phyloP scores from a whole-genome alignment of 1,140 invertebrate genomes.

The Papilio polytes region DNA sequence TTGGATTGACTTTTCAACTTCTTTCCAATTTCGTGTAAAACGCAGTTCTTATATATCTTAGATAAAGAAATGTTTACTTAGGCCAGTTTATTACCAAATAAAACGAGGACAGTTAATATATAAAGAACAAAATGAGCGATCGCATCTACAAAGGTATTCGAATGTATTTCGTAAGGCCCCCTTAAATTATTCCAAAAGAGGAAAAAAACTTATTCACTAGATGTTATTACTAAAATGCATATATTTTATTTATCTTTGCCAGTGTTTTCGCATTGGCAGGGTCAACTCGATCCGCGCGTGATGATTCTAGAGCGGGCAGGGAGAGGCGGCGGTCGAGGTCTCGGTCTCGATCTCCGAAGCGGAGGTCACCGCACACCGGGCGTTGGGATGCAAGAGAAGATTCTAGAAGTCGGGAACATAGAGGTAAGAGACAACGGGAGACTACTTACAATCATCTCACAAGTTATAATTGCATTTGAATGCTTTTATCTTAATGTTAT shows the following conservation, averaged over 20 bases:
- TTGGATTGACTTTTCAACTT: background rate
- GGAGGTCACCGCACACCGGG: constrained; percentile 47
- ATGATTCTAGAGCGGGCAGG: constrained; percentile 83
- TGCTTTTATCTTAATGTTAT: background rate
- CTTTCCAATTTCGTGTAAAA: background rate
- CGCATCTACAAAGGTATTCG: constrained; percentile 77
- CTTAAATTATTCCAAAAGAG: constrained; percentile 42
- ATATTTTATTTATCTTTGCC: constrained; percentile 82
- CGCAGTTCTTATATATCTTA: background rate
- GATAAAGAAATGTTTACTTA: constrained; percentile 4
- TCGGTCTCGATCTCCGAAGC: constrained; percentile 63
- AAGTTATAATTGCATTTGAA: too few species aligned
- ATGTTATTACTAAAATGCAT: constrained; percentile 65
- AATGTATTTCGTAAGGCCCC: constrained; percentile 46
- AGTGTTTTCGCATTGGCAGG: constrained; percentile 84
- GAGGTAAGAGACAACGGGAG: constrained; percentile 9
- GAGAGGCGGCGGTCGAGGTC: constrained; percentile 60
- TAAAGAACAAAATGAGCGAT: constrained; percentile 63
- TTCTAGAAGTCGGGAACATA: constrained; percentile 52
- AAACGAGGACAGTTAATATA: constrained; percentile 3
- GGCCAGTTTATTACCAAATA: background rate
- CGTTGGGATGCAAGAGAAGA: constrained; percentile 47
- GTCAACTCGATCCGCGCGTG: constrained; percentile 83
- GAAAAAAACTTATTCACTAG: constrained; percentile 43
- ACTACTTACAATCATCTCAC: background rate